A percentile compares a stretch with the other conserved stretches of the same genome.
phyloP scores from a whole-genome alignment of 2,888 invertebrate genomes.

The Tiliacea citrago region DNA sequence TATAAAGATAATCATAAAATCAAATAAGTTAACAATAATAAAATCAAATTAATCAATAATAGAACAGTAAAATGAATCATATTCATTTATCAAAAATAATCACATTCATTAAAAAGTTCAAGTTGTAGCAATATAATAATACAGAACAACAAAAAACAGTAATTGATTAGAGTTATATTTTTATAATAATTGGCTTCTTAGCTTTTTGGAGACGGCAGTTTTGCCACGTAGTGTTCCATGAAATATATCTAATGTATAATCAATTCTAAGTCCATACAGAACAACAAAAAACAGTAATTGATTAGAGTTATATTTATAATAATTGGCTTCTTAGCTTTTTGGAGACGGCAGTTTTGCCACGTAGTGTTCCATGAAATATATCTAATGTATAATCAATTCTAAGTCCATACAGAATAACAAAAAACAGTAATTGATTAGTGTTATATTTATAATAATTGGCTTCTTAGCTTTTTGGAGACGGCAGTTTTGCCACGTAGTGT shows the following conservation, averaged over 20 bases:
- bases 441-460: neutral
- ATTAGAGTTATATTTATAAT: neutral
- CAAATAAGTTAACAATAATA: no score
- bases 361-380: neutral
- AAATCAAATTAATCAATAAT: no score
- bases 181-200: neutral
- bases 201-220: neutral
- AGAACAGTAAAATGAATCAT: no score
- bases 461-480: neutral
- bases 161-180: neutral
- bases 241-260: neutral
- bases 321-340: neutral
- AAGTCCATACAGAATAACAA: no score
- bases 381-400: neutral
- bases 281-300: no score
- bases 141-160: no score
- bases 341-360: neutral
- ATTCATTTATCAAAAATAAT: no score
- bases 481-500: neutral
- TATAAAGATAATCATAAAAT: no score
- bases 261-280: neutral
- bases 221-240: neutral
- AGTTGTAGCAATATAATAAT: no score
- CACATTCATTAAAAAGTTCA: no score
- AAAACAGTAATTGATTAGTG: neutral